Conservation (phyloP, 2,797 vertebrate genomes). For the Chromis chromis region DNA sequence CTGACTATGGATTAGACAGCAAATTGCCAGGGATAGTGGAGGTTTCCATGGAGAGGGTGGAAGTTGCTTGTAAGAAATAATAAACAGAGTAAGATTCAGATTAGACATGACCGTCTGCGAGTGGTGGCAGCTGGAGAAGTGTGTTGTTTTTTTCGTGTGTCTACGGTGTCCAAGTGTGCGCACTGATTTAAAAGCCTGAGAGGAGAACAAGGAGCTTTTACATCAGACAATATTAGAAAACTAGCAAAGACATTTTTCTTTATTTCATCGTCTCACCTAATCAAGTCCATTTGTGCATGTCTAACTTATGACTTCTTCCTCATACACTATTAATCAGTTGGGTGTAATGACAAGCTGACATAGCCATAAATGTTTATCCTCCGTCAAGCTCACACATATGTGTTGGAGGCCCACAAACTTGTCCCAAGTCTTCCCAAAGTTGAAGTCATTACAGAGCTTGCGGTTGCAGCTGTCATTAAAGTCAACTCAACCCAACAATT, state of each 20-base stretch:
- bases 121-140: slow-evolving; percentile 48
- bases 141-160: slow-evolving; percentile 29
- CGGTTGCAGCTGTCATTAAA: slow-evolving; percentile 61
- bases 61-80: slow-evolving; percentile 82
- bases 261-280: slow-evolving; percentile 45
- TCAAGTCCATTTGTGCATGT: slow-evolving; percentile 54
- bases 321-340: slow-evolving; percentile 64
- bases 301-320: slow-evolving; percentile 53
- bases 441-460: slow-evolving; percentile 59
- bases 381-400: slow-evolving; percentile 54
- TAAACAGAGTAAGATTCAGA: slow-evolving; percentile 83
- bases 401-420: slow-evolving; percentile 54
- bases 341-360: slow-evolving; percentile 69
- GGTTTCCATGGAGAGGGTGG: slow-evolving; percentile 84
- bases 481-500: slow-evolving; percentile 57
- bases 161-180: not conserved
- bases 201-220: slow-evolving; percentile 19
- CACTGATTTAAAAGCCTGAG: slow-evolving; percentile 37
- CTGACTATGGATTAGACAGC: slow-evolving; percentile 83
- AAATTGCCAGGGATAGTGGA: slow-evolving; percentile 72
- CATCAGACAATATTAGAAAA: slow-evolving; percentile 11
- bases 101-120: slow-evolving; percentile 55
- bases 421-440: slow-evolving; percentile 43
- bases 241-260: slow-evolving; percentile 19
- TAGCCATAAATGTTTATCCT: slow-evolving; percentile 62